These are phyloP conservation scores for Aurelia coerulea DNA, from an alignment of 30 jellyfish, hydroid and myxozoan species.

Conservation along the genomic window DNA sequence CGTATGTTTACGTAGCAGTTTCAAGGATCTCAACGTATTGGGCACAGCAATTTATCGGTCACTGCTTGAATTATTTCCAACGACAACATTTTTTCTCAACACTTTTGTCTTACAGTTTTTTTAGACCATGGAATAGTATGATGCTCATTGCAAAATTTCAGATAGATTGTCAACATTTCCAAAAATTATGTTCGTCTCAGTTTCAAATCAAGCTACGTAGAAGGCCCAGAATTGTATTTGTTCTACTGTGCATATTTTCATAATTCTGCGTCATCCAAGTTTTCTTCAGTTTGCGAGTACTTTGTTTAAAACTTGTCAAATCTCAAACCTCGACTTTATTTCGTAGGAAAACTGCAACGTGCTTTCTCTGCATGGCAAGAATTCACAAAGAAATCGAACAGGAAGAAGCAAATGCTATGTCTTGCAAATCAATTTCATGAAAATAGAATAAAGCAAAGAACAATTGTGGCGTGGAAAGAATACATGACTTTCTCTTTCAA, in stretches of 20 bases:
- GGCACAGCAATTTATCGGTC: too few species aligned
- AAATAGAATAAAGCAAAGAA: constrained; percentile 5
- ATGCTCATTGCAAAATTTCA: too few species aligned
- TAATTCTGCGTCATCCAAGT: neutral
- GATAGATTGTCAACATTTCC: too few species aligned
- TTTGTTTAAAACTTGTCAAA: neutral
- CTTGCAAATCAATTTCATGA: constrained; percentile 17
- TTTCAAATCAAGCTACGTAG: too few species aligned
- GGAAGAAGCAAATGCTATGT: neutral
- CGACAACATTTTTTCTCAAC: too few species aligned
- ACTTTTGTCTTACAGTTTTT: too few species aligned
- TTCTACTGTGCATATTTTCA: neutral
- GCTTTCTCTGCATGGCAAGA: constrained; percentile 18
- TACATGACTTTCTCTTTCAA: constrained; percentile 7
- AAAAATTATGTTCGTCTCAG: too few species aligned
- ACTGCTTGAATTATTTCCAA: too few species aligned
- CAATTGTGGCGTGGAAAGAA: constrained; percentile 22
- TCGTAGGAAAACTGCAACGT: constrained; percentile 40
- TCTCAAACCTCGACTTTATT: neutral
- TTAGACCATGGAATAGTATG: too few species aligned
- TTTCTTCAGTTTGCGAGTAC: neutral
- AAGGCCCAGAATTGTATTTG: too few species aligned
- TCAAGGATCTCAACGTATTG: too few species aligned
- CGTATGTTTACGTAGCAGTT: too few species aligned
- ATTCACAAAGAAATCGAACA: neutral